Conservation (phyloP, 1,140 invertebrate genomes). For the Magallana gigas region DNA sequence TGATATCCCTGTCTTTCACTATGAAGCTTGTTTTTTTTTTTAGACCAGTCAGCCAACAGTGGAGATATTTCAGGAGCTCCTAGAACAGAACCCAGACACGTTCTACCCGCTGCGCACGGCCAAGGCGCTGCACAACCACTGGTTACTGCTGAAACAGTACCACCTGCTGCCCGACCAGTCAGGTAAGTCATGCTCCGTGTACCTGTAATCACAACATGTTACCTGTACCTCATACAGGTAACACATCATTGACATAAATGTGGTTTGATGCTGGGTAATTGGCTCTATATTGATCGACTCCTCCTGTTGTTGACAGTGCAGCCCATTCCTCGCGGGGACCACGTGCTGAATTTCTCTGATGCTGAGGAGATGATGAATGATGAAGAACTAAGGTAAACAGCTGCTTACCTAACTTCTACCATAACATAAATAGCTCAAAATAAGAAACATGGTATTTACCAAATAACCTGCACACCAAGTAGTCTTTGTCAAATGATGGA, state of each 20-base stretch:
- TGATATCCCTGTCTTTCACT: conserved; percentile 86
- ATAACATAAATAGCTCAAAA: not conserved
- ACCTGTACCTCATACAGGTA: not conserved
- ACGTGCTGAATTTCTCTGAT: conserved; percentile 92
- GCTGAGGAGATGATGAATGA: conserved; percentile 94
- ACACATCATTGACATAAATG: not conserved
- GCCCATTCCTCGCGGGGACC: conserved; percentile 82
- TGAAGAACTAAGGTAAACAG: conserved; percentile 84
- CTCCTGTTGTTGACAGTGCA: conserved; percentile 76
- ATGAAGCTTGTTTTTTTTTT: conserved; percentile 27
- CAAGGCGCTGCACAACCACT: conserved; percentile 91
- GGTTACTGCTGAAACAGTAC: conserved; percentile 96
- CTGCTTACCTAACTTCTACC: not conserved
- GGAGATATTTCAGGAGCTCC: conserved; percentile 91
- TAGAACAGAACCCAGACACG: conserved; percentile 84
- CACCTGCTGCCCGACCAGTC: conserved; percentile 94
- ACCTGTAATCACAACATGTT: not conserved
- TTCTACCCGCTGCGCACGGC: conserved; percentile 94
- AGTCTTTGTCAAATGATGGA: no score
- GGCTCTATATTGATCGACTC: no score
- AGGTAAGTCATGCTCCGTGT: conserved; percentile 80
- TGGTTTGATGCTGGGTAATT: not conserved
- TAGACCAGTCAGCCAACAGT: conserved; percentile 84
- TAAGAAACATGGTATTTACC: no score
- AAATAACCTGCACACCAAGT: no score